Evolutionary conservation across 2,888 invertebrate species (phyloP), one percentile per base, ranked within the genome.

Genomic region (Trichogramma dendrolimi): DNA sequence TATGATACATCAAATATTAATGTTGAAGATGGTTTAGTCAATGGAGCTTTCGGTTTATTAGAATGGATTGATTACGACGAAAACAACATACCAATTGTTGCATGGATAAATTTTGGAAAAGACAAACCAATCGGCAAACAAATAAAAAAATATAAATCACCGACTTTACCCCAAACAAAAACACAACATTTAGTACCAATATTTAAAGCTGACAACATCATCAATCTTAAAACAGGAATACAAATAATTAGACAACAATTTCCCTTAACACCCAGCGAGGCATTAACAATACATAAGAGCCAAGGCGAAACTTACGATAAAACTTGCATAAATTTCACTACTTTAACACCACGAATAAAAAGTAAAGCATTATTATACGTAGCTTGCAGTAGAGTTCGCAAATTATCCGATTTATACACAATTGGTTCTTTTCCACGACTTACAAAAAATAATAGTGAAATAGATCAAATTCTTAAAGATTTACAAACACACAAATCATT

Each of bases 41-140:
- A 70, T 67, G 73, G 67, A 39, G 70, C 68, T 14, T 63, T 58
- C 60, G 68, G 65, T 6, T 50, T 54, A 40, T 41, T 54, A 41
- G 40, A 54, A 10, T 2, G 54, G 7, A 41, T 60, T 27, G 55
- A 38, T 38, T 54, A 54, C 4, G 11, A 52, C 10, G 8, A 42
- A n/a, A 55, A 48, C 11, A 44, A 48, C 44, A 60, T 62, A 11
- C 41, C 7, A 7, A 56, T 60, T 42, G 7, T 68, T 5, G 66
- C 65, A 65, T n/a, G n/a, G n/a, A 10, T 68, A 27, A 59, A 67
- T 55, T 66, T 68, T 59, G 4, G 40, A 39, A 50, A 63, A 11
- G 59, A 58, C 55, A 48, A 48, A 40, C 55, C 6, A 51, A 57
- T 65, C 47, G 68, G 66, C 52, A 38, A 4, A 7, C 59, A 61